Percentiles rank a stretch among this genome's conserved stretches.
These are phyloP conservation scores for Pseudomyrmex dendroicus DNA, from an alignment of 1,140 invertebrate species.

Conservation along the genomic window DNA sequence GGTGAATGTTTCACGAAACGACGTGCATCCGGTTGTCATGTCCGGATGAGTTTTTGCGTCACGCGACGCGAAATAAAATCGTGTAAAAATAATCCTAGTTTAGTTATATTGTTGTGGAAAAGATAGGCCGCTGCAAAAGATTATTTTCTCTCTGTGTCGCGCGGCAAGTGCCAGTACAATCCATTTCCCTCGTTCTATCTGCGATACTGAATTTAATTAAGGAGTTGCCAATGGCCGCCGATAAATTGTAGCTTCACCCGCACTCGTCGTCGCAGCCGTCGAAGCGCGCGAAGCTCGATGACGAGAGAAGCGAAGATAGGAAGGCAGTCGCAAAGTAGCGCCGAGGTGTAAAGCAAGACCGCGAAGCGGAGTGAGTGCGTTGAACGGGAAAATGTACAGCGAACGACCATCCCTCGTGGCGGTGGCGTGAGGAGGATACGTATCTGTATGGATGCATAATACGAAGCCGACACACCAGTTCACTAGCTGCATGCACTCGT, in stretches of 20 bases:
- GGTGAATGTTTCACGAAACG: background rate
- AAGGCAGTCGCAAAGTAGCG: conserved; percentile 51
- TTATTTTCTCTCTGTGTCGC: conserved; percentile 18
- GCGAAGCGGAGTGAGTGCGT: conserved; percentile 57
- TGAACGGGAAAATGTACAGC: conserved; percentile 72
- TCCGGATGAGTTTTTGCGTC: background rate
- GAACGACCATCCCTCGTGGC: conserved; percentile 65
- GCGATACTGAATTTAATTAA: conserved; percentile 63
- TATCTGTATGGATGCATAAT: conserved; percentile 47
- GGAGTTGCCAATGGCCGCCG: conserved; percentile 44
- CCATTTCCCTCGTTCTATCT: conserved; percentile 44
- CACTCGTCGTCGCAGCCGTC: conserved; percentile 12
- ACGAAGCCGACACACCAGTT: conserved; percentile 32
- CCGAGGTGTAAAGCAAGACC: conserved; percentile 29
- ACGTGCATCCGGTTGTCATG: conserved; percentile 14
- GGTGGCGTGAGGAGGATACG: conserved; percentile 54
- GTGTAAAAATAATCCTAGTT: background rate
- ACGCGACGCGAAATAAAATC: background rate
- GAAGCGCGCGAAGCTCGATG: conserved; percentile 37
- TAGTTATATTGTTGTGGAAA: background rate
- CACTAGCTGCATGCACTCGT: background rate
- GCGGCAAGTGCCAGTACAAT: conserved; percentile 35
- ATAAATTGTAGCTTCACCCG: conserved; percentile 58
- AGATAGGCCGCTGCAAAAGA: conserved; percentile 9
- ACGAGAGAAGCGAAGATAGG: conserved; percentile 42